Base-by-base conservation (phyloP, 2,113 vertebrate genomes). In the Vidua chalybeata region DNA sequence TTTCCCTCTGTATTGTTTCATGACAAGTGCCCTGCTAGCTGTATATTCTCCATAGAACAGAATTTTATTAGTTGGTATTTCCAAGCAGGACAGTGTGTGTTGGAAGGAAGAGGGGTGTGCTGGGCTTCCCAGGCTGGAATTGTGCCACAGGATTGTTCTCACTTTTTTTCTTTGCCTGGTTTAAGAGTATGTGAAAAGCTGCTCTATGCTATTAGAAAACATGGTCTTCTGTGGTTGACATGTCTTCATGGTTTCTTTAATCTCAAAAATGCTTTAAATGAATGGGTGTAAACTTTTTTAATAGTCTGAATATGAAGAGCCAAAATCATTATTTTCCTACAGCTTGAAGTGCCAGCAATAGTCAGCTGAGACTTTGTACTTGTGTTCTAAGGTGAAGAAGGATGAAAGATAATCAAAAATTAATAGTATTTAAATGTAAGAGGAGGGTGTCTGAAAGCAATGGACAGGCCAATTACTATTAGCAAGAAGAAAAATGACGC, bases 241-340 rank as follows among this genome's bases (percentile, higher is more conserved):
- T 94, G 95, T 95, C 93, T 98, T 98, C 97, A 97, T 96, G 95
- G 95, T 95, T 96, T 96, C 96, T 97, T 97, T 98, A 97, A 97
- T 97, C 96, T 97, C 67, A 71, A 95, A 96, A 98, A 97, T 96
- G 87, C 85, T 77, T 96, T 95, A 93, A 97, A 98, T 96, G 96
- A 98, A 97, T 93, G 95, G 96, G 97, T 97, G 97, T 97, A 98
- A 97, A 96, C 94, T 96, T 97, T 91, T 97, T 97, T 96, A 97
- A 96, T 96, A 95, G 95, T 94, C 96, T 97, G 96, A 96, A 95
- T 87, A 58, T 3, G 68, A 97, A 96, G 96, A 98, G 97, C 98
- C 97, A 98, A 97, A 97, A 77, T 94, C 87, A 96, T 98, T 98
- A 97, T 98, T 97, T 98, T 97, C 79, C 86, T 96, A 96, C 92